Percentiles rank a stretch among this genome's conserved stretches.
phyloP scores from a whole-genome alignment of 2,113 vertebrate species.

The Phaethon lepturus region DNA sequence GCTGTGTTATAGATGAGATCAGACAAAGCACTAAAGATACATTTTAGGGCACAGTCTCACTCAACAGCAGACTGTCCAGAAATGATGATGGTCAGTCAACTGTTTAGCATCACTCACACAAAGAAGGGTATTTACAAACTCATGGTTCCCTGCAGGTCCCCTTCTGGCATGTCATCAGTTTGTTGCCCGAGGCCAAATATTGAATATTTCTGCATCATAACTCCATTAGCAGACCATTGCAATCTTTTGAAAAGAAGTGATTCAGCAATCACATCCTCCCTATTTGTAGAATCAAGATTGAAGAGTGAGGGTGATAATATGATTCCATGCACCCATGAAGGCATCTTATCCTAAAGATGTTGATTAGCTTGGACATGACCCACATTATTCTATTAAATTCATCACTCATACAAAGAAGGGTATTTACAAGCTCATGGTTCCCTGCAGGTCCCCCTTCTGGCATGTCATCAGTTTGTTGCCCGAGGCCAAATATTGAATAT shows the following conservation, averaged over 20 bases:
- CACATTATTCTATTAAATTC: background rate
- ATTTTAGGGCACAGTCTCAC: background rate
- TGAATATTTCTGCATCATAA: background rate
- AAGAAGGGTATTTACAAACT: background rate
- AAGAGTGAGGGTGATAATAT: background rate
- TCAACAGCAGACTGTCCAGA: background rate
- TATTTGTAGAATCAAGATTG: background rate
- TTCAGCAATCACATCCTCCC: background rate
- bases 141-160: background rate
- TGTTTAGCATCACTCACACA: background rate
- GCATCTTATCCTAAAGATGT: background rate
- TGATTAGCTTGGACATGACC: background rate
- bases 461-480: background rate
- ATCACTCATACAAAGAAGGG: accelerated
- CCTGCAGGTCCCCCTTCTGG: background rate
- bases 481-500: background rate
- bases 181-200: background rate
- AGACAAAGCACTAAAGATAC: background rate
- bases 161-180: background rate
- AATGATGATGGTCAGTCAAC: background rate
- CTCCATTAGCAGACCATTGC: background rate
- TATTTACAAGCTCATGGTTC: background rate
- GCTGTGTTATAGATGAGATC: background rate
- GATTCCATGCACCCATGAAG: background rate
- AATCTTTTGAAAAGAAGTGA: background rate